Conservation (phyloP, 2,797 vertebrate species). For the Myripristis jacobus region DNA sequence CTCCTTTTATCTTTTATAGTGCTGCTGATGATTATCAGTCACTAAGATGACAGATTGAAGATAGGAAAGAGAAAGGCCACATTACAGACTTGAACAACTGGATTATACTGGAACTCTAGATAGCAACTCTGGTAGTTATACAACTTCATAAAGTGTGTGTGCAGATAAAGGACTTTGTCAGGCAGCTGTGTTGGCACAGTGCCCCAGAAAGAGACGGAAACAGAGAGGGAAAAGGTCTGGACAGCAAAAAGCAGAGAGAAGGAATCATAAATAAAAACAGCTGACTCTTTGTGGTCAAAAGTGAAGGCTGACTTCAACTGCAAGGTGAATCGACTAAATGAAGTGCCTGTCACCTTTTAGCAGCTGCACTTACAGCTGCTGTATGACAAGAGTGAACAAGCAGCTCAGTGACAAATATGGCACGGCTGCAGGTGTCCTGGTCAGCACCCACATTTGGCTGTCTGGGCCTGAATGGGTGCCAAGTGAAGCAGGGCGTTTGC, state of each 20-base stretch:
- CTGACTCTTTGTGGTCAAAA: background rate
- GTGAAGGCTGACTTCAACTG: background rate
- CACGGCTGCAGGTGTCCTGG: background rate
- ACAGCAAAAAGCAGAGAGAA: background rate
- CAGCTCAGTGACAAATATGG: too few species aligned
- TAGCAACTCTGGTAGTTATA: slow-evolving; percentile 3
- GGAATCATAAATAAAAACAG: slow-evolving; percentile 9
- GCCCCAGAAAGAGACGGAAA: background rate
- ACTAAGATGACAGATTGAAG: background rate
- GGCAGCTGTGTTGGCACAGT: background rate
- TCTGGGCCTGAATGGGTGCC: background rate
- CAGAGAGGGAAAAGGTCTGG: background rate
- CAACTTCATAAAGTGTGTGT: background rate
- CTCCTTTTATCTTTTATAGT: slow-evolving; percentile 12
- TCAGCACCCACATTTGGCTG: background rate
- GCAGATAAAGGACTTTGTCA: slow-evolving; percentile 7
- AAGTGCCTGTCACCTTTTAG: background rate
- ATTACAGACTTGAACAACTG: background rate
- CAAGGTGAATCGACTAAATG: too few species aligned
- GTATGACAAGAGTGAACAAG: background rate
- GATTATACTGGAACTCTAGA: slow-evolving; percentile 1
- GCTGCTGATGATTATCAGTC: background rate
- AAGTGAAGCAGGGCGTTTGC: background rate
- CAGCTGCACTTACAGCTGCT: too few species aligned
- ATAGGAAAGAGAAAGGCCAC: background rate